Evolutionary conservation across 2,888 invertebrate species (phyloP), one percentile per base, ranked within the genome.

Genomic region (Cryptus armator): DNA sequence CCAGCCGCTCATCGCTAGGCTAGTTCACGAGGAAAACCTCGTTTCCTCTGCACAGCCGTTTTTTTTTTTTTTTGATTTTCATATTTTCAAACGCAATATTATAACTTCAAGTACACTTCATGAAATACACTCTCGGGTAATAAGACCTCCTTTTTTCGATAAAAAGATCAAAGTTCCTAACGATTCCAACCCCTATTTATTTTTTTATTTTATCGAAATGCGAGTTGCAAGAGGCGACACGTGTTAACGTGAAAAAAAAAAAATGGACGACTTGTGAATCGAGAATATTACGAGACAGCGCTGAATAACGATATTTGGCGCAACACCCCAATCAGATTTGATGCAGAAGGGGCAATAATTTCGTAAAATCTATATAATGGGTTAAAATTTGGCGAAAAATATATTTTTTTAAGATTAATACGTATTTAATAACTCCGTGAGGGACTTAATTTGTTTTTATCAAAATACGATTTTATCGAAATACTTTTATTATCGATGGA

Each of bases 1-100:
- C 81, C 75, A 67, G 84, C 81, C 81, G 79, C 86, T 82, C 86
- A 79, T 79, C 70, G 84, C 81, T 43, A 46, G 75, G 62, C 79
- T 51, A 62, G 79, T 70, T 76, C 71, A 75, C 77, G 72, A 76
- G 80, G 81, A 68, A 83, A 85, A 81, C 72, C 81, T 87, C 77
- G 82, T 86, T 82, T 82, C 68, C 78, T 29, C 68, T 29, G 68
- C 74, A 62, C 43, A 48, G 53, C 53, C 37, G 0, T 37, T 37
- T 48, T 62, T 76, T 66, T 75, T 80, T 81, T 51, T 81, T 81
- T 64, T 79, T 70, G 51, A 37, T 48, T 44, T 53, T 82, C 43
- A 74, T 70, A 68, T 75, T 85, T 82, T 64, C 71, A 32, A 67
- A 67, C 71, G 44, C 72, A 24, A 79, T 82, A 43, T 75, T 70